Base-by-base conservation (phyloP, 2,113 vertebrate genomes). In the Oceanites oceanicus region DNA sequence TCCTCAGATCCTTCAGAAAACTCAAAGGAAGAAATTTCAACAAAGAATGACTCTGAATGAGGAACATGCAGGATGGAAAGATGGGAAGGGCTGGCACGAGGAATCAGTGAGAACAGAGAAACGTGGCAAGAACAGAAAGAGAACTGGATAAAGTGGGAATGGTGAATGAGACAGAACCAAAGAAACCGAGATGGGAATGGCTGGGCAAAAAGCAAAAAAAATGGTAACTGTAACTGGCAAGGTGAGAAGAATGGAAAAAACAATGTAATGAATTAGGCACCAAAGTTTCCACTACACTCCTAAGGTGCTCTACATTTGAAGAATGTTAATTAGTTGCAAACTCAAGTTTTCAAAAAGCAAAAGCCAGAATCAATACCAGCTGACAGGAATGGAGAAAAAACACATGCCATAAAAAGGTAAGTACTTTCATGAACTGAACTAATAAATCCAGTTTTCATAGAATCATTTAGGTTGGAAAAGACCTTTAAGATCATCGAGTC, bases 401-500 rank as follows among this genome's bases (percentile, higher is more conserved):
- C 0, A 0, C 9, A 50, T 16, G 20, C 12, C 49, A 68, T 45
- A 68, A 72, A 84, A 61, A 73, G 29, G 8, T 4, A 55, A 76
- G 9, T 38, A 65, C 29, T 93, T 91, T 77, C 6, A 77, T 18
- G 27, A 91, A 49, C 29, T 21, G 17, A 86, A 88, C 26, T 18
- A 73, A 80, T 25, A 70, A 62, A 59, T 38, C 17, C 13, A 42
- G 27, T 68, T 49, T 40, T 40, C 61, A 63, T 17, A 38, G 23
- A 26, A 62, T 62, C 36, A 19, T 29, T 63, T 40, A 63, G 26
- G 36, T 40, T 40, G 36, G 25, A 63, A 40, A 27, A 40, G 61
- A 63, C 26, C 11, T 19, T 40, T 63, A 63, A 63, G 36, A 63
- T 63, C 21, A 36, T 25, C 5, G 2, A 63, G 61, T 40, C 17